Evolutionary conservation across 1,140 invertebrate genomes (phyloP).

Genomic region (Metopolophium dirhodum): DNA sequence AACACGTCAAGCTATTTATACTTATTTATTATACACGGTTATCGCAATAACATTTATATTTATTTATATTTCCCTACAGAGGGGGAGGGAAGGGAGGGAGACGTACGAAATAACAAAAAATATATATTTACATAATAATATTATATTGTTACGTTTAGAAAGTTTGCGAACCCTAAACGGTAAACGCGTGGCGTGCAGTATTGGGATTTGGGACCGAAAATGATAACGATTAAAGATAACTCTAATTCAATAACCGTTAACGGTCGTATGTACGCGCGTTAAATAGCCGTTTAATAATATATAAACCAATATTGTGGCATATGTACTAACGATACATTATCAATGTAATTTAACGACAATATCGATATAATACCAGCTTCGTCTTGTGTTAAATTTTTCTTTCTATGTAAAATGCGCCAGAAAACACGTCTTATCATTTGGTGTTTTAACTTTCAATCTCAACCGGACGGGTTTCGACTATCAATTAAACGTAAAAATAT

Average conservation of each 20-base stretch:
- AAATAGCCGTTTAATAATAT: neutral
- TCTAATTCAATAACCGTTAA: neutral
- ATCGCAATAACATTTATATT: neutral
- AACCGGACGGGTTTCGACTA: too few species aligned
- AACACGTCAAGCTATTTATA: neutral
- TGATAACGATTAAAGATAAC: conserved; percentile 1
- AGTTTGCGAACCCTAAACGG: neutral
- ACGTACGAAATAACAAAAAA: neutral
- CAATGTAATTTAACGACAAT: neutral
- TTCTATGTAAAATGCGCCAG: too few species aligned
- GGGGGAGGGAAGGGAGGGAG: too few species aligned
- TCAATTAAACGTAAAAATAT: too few species aligned
- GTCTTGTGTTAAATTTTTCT: too few species aligned
- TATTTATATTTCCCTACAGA: neutral
- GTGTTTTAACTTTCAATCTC: too few species aligned
- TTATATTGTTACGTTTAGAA: neutral
- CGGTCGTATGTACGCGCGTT: neutral
- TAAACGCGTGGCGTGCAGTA: neutral
- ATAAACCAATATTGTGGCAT: neutral
- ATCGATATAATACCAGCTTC: too few species aligned
- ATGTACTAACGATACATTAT: neutral
- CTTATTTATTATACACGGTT: neutral
- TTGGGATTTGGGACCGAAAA: neutral
- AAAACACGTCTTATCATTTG: too few species aligned
- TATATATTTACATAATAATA: neutral